These are phyloP conservation scores for Kryptolebias marmoratus DNA, from an alignment of 2,113 vertebrate genomes.

Conservation along the genomic window DNA sequence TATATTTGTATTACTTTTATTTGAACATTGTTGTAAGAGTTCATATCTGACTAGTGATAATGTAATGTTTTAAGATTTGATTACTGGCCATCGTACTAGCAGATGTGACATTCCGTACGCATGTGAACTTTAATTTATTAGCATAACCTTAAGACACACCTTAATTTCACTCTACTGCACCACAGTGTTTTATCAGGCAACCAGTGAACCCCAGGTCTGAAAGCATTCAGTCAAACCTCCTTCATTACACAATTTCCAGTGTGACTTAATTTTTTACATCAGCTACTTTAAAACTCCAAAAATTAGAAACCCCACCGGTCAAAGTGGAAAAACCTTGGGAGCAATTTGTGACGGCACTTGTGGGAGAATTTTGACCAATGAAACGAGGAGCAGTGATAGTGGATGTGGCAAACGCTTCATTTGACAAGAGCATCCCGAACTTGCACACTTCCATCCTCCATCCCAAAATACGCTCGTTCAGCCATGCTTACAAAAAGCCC, in stretches of 20 bases:
- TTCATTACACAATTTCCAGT: constrained; percentile 18
- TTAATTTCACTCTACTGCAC: background rate
- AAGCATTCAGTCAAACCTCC: background rate
- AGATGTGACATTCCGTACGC: background rate
- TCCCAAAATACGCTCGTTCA: constrained; percentile 91
- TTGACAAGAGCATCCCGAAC: constrained; percentile 80
- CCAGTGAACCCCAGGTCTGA: background rate
- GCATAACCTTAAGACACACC: constrained; percentile 41
- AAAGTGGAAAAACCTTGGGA: constrained; percentile 19
- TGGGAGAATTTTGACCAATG: constrained; percentile 23
- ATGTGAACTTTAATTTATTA: constrained; percentile 6
- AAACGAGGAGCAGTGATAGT: fast-evolving
- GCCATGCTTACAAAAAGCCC: constrained; percentile 96
- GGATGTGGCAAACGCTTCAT: constrained; percentile 56
- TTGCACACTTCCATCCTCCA: constrained; percentile 91
- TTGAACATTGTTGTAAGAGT: background rate
- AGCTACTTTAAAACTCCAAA: constrained; percentile 54
- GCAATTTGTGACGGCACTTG: constrained; percentile 50
- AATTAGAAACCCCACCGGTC: constrained; percentile 27
- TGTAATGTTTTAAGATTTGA: background rate
- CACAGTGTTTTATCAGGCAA: background rate
- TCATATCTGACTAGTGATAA: background rate
- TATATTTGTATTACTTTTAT: too few species aligned
- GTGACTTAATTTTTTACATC: constrained; percentile 34
- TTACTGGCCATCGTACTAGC: background rate